Base-by-base conservation (phyloP, 2,113 vertebrate species). In the Pelodiscus sinensis region DNA sequence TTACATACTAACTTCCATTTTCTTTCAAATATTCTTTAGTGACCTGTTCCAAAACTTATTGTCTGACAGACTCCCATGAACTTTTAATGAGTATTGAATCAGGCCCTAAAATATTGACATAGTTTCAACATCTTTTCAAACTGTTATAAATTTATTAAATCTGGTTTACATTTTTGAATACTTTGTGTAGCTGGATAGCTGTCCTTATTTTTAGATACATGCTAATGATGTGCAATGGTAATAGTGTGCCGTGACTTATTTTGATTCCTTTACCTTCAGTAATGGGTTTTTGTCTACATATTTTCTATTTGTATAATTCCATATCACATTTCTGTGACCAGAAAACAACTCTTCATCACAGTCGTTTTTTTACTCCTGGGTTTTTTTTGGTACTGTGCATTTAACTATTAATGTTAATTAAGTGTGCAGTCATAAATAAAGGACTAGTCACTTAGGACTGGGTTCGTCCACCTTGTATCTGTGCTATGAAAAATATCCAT, bases 71-170 rank as follows among this genome's bases (percentile, higher is more conserved):
- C 15, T 84, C 6, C 2, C 38, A 8, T 73, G 21, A 55, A 84
- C n/a, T 38, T 44, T 55, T 55, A 55, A 35, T 6, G 22, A 24
- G 14, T 55, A 55, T 11, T 73, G 65, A 71, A 35, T 79, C 8
- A 29, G 44, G 11, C 44, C 44, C 93, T 75, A n/a, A 50, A 87
- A 93, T 50, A 81, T 60, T 89, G 35, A 94, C 86, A 94, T 93
- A 94, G 88, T 91, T 84, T 84, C 84, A 95, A 90, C 89, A 92
- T 91, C 85, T 77, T 93, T 96, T 95, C 44, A 83, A 56, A 71
- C 77, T 84, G 82, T 91, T 38, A 81, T 44, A 88, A 77, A 51
- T 92, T 91, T 93, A 75, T 92, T 75, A 57, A 92, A 95, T 95
- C 79, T 94, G 88, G 80, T 92, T 96, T 93, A 29, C 92, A 1